A percentile compares a stretch with the other conserved stretches of the same genome.
Conservation (phyloP, 2,797 vertebrate species). For the Pyrocephalus nanus region DNA sequence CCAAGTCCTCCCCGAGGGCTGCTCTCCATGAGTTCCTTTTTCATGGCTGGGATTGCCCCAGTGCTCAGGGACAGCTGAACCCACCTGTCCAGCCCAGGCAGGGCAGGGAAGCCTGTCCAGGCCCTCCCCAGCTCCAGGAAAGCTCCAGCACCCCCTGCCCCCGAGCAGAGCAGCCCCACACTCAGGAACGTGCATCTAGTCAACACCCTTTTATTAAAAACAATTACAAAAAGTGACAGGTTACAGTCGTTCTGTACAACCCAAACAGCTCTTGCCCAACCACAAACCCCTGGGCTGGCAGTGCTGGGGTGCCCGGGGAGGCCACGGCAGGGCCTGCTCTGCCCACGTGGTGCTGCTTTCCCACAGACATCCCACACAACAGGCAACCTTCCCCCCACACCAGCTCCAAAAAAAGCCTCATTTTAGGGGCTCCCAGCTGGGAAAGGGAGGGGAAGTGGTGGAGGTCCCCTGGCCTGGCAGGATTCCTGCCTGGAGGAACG, state of each 20-base stretch:
- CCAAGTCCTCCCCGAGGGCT: not conserved
- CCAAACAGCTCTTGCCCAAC: not conserved
- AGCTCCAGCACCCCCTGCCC: not conserved
- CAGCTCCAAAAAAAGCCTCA: not conserved
- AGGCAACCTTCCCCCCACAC: not conserved
- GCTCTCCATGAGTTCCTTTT: not conserved
- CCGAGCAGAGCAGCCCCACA: not conserved
- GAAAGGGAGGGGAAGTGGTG: not conserved
- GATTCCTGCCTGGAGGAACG: accelerated
- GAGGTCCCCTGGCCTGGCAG: not conserved
- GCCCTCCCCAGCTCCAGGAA: accelerated
- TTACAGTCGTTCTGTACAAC: constrained; percentile 47
- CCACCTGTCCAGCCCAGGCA: not conserved
- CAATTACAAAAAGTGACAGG: constrained; percentile 66
- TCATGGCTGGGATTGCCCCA: not conserved
- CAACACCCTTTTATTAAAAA: constrained; percentile 73
- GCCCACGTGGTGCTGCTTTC: not conserved
- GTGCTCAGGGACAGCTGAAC: accelerated
- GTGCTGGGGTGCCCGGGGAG: not conserved
- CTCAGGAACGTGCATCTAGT: not conserved
- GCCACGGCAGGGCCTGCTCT: not conserved
- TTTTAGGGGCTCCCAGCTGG: not conserved
- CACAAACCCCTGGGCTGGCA: not conserved
- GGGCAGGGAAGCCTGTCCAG: not conserved
- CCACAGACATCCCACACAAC: not conserved